Evolutionary conservation across 1,140 invertebrate species (phyloP), one percentile per base, ranked within the genome.

Genomic region (Bombus cullumanus): DNA sequence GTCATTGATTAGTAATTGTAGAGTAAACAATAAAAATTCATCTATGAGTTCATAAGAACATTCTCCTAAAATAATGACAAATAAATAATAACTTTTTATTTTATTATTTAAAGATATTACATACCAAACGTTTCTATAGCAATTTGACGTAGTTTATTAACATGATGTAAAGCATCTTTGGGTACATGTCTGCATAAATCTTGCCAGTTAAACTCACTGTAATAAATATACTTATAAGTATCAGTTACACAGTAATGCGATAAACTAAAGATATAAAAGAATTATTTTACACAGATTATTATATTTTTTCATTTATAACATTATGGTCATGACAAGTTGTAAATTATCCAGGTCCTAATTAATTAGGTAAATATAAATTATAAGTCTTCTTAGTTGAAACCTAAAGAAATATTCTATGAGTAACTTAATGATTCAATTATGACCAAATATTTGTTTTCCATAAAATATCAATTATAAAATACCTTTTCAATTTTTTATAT

Each of bases 1-100:
- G 68, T 96, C 95, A 86, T 96, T 94, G 18, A 97, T 94, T 83
- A 97, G 97, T 86, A 97, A 93, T 83, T 96, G 93, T 62, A 97
- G 94, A 9, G 96, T 89, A 87, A 96, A 96, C 9, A 97, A 94
- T 41, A 96, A 94, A 66, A 97, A 96, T 92, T 97, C 96, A 92
- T 97, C 96, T 43, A 97, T 94, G 22, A 96, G 92, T 81, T 97
- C 96, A 85, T 94, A 89, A 53, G 95, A 86, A 69, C 88, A 86
- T 18, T 89, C 93, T 79, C 86, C 94, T 94, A 57, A 37, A 92
- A 90, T 57, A 88, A 72, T 62, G 85, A 86, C 34, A 85, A 82
- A 79, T 31, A 73, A 75, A 43, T 15, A 81, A 25, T 28, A 62
- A 25, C 0, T 68, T 53, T 39, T 18, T 25, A 39, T 39, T 39